Base-by-base conservation (phyloP, 2,113 vertebrate genomes). In the Poicephalus gulielmi region DNA sequence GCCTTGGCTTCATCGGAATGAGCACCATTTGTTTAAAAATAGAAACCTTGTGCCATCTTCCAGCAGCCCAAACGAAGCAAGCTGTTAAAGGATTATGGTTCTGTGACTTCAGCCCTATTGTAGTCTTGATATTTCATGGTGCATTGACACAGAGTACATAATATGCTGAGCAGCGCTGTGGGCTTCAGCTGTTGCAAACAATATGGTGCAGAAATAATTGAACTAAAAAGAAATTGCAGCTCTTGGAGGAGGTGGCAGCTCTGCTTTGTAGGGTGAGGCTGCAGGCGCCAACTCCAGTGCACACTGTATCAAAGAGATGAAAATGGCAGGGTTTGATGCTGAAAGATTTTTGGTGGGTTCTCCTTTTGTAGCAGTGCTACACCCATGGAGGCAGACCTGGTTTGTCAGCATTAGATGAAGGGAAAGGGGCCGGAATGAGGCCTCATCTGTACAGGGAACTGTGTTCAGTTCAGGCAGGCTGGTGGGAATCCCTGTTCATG, bases 11-110 rank as follows among this genome's bases (percentile, higher is more conserved):
- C 94, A 62, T 67, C 90, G 92, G 84, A 87, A 90, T 75, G 69
- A 90, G 88, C 74, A 68, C 83, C 94, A 62, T 96, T 97, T 93
- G 92, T 96, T 97, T 97, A 92, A 95, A 96, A 97, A 95, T 94
- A 97, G 55, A 92, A 96, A 92, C 79, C 84, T 90, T 95, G 94
- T 96, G 93, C 97, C 92, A 43, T 86, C 97, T 95, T 96, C 93
- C 89, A 94, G 78, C 84, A 91, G 97, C 94, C 79, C 3, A 70
- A 96, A 95, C 44, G 94, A 96, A 96, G 91, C 57, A 46, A 96
- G 73, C 91, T 91, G 79, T 96, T 94, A 95, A 88, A 93, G 89
- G 94, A 78, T 88, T 92, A 77, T 83, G 96, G 49, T 89, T 91
- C 31, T 90, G 94, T 85, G 91, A 81, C 92, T 97, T 92, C 37